phyloP scores from a whole-genome alignment of 2,113 vertebrate species.

The Scophthalmus maximus region DNA sequence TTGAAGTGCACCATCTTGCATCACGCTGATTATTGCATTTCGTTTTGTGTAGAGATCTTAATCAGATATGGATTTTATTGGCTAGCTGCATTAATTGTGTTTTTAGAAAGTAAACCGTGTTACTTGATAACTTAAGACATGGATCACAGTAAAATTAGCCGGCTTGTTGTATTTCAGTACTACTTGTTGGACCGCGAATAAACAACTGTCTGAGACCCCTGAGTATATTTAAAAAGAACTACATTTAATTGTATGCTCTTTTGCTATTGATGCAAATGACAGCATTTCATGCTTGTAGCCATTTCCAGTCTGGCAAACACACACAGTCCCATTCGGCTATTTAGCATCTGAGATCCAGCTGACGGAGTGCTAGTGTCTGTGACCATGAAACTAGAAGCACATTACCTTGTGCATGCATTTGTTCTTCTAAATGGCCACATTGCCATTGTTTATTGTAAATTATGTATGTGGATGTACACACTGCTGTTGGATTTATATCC shows the following conservation, averaged over 20 bases:
- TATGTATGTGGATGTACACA: background rate
- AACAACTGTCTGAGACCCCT: conserved; percentile 7
- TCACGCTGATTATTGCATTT: background rate
- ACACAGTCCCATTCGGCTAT: conserved; percentile 30
- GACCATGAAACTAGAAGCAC: conserved; percentile 11
- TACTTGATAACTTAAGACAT: conserved; percentile 8
- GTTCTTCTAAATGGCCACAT: conserved; percentile 23
- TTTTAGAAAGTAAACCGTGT: conserved; percentile 3
- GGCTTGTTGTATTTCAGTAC: conserved; percentile 2
- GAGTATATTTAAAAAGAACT: conserved; percentile 24
- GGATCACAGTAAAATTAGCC: conserved; percentile 8
- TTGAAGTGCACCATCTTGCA: conserved; percentile 18
- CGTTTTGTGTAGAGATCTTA: background rate
- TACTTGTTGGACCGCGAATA: conserved; percentile 10
- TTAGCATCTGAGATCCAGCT: conserved; percentile 46
- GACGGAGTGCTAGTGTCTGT: conserved; percentile 45
- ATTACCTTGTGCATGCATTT: conserved; percentile 19
- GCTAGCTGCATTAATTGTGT: conserved; percentile 1
- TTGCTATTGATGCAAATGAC: conserved; percentile 30
- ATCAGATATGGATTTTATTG: conserved; percentile 3
- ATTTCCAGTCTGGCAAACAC: conserved; percentile 30
- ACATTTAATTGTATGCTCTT: conserved; percentile 28
- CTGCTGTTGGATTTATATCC: conserved; percentile 27
- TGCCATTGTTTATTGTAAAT: conserved; percentile 27
- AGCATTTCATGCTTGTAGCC: conserved; percentile 40